Conservation (phyloP, 2,113 vertebrate species). For the Charadrius vociferus region DNA sequence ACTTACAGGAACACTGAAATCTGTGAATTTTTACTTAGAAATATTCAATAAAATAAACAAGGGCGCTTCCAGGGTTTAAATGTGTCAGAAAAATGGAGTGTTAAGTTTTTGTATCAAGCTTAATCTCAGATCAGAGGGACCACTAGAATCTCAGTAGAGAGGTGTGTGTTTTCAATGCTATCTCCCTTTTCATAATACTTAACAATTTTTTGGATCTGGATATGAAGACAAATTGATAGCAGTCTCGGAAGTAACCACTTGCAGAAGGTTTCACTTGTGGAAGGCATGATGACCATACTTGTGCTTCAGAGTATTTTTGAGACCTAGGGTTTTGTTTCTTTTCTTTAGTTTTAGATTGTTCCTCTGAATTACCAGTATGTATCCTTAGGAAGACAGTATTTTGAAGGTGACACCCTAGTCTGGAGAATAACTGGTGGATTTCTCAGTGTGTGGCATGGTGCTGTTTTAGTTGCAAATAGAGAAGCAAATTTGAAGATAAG, state of each 20-base stretch:
- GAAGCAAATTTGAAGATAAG: background rate
- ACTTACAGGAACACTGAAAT: background rate
- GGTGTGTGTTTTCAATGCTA: background rate
- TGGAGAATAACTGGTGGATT: background rate
- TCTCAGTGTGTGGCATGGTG: background rate
- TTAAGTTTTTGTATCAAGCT: background rate
- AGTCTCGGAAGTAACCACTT: background rate
- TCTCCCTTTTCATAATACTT: background rate
- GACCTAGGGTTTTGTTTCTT: accelerated
- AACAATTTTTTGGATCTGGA: background rate
- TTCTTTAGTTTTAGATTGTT: background rate
- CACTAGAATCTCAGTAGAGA: background rate
- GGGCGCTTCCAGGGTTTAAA: background rate
- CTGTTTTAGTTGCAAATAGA: background rate
- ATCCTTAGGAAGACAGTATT: background rate
- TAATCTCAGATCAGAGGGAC: background rate
- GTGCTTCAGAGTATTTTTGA: background rate
- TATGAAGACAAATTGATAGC: background rate
- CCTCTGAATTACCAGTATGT: background rate
- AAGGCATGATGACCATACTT: accelerated
- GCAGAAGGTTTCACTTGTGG: background rate
- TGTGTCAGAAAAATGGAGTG: background rate
- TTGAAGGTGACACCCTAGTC: background rate
- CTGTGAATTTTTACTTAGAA: background rate
- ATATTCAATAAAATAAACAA: background rate